These are phyloP conservation scores for Prinia subflava DNA, from an alignment of 2,113 vertebrate genomes.

Conservation along the genomic window DNA sequence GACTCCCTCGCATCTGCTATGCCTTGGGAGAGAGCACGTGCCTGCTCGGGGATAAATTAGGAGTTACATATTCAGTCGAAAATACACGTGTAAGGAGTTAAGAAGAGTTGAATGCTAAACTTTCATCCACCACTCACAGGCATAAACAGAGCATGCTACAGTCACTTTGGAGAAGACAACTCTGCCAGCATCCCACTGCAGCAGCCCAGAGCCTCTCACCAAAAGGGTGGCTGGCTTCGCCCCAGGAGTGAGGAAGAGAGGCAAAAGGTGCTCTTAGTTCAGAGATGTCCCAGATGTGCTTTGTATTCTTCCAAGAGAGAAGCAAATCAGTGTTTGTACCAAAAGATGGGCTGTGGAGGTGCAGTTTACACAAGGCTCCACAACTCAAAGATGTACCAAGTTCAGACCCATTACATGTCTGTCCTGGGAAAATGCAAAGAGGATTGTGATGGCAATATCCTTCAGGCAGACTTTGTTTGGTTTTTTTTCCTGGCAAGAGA, in stretches of 20 bases:
- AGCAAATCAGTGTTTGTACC: not conserved
- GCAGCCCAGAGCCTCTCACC: not conserved
- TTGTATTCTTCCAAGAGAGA: not conserved
- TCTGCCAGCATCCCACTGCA: not conserved
- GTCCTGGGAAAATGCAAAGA: not conserved
- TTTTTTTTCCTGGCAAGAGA: not conserved
- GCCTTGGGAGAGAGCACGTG: not conserved
- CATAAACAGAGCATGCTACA: not conserved
- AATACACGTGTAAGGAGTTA: not conserved
- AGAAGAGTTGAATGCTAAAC: not conserved
- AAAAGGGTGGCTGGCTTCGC: not conserved
- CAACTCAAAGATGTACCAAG: not conserved
- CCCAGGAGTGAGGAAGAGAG: not conserved
- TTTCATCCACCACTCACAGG: not conserved
- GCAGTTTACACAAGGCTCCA: not conserved
- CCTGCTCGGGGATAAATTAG: not conserved
- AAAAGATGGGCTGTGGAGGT: not conserved
- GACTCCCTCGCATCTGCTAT: not conserved
- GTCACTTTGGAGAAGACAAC: not conserved
- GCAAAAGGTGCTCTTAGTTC: not conserved
- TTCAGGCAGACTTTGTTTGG: not conserved
- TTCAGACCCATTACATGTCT: not conserved
- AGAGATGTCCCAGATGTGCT: not conserved
- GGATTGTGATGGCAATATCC: not conserved
- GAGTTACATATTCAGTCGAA: not conserved